A percentile compares a stretch with the other conserved stretches of the same genome.
Evolutionary conservation across 2,113 vertebrate species (phyloP).

Genomic region (Pholis gunnellus): DNA sequence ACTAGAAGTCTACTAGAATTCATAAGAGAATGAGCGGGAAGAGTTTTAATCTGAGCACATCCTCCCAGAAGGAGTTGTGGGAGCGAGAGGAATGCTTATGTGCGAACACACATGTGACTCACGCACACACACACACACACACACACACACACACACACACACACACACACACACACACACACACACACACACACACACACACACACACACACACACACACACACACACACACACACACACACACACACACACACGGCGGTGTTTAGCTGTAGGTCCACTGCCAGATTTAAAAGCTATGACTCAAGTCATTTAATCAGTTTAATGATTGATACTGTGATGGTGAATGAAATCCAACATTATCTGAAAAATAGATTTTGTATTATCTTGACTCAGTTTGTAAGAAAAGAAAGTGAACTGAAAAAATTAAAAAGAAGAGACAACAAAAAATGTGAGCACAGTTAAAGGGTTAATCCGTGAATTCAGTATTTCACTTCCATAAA

Average conservation of each 20-base stretch:
- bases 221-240: neutral
- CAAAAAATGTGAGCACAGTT: neutral
- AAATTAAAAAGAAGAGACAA: neutral
- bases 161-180: neutral
- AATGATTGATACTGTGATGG: neutral
- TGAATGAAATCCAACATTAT: neutral
- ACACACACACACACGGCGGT: neutral
- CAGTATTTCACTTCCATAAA: neutral
- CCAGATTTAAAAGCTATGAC: neutral
- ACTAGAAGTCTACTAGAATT: neutral
- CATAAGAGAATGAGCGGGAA: conserved; percentile 15
- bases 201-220: neutral
- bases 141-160: neutral
- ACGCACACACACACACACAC: neutral
- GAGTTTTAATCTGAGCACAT: conserved; percentile 33
- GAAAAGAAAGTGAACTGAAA: neutral
- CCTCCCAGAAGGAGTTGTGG: conserved; percentile 2
- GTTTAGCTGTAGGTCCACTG: neutral
- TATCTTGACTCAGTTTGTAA: neutral
- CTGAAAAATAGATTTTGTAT: neutral
- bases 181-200: conserved; percentile 13
- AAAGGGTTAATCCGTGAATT: neutral
- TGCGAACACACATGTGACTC: conserved; percentile 17
- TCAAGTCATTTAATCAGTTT: neutral
- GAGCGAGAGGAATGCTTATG: conserved; percentile 28